Evolutionary conservation across 2,888 invertebrate species (phyloP).

Genomic region (Netelia fuscicornis): DNA sequence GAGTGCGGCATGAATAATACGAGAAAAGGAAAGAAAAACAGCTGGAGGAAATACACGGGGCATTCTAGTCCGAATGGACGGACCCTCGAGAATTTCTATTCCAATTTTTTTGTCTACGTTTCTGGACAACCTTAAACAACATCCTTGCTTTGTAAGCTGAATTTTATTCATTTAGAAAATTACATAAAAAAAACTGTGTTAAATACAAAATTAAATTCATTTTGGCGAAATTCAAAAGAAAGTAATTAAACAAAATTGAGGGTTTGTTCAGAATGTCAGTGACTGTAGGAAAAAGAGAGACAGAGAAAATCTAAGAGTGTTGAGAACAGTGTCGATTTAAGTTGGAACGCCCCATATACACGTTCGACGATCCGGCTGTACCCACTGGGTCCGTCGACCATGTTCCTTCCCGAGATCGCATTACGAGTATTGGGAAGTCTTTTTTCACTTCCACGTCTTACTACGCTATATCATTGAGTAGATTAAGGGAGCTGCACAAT

Average conservation of each 20-base stretch:
- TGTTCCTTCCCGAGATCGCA: constrained; percentile 10
- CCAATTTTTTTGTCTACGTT: too few species aligned
- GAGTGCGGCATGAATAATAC: neutral
- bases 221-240: neutral
- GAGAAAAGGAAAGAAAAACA: neutral
- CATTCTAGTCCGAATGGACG: neutral
- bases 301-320: neutral
- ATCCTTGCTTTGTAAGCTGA: too few species aligned
- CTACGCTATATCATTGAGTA: constrained; percentile 14
- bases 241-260: neutral
- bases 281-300: neutral
- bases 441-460: neutral
- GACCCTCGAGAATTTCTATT: too few species aligned
- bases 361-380: neutral
- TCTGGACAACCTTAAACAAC: too few species aligned
- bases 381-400: constrained; percentile 5
- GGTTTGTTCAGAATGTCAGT: neutral
- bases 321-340: neutral
- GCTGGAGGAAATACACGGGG: neutral
- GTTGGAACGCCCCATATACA: neutral
- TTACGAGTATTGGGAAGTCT: constrained; percentile 19
- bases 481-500: constrained; percentile 15
- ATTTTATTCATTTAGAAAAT: too few species aligned
- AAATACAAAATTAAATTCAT: too few species aligned
- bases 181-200: too few species aligned